phyloP scores from a whole-genome alignment of 2,113 vertebrate species.

The Atlantisia rogersi region DNA sequence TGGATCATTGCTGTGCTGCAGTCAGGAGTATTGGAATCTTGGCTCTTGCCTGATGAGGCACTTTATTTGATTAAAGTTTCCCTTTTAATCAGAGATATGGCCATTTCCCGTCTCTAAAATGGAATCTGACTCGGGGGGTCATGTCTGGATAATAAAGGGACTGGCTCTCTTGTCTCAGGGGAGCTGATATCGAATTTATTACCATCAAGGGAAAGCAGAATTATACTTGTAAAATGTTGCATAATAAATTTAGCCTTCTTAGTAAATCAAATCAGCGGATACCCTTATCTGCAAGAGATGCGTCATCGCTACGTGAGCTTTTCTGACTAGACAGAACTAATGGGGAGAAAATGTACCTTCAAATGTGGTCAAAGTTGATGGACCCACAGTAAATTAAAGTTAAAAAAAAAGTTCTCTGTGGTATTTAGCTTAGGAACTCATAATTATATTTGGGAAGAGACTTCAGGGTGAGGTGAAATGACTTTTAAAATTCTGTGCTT shows the following conservation, averaged over 20 bases:
- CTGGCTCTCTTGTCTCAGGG: constrained; percentile 62
- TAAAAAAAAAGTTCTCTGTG: not conserved
- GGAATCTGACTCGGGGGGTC: constrained; percentile 68
- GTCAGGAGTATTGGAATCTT: constrained; percentile 76
- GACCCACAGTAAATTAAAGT: not conserved
- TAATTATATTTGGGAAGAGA: not conserved
- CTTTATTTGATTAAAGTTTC: constrained; percentile 78
- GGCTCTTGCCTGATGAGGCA: constrained; percentile 72
- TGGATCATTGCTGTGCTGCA: constrained; percentile 52
- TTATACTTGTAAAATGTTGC: constrained; percentile 73
- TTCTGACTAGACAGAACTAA: constrained; percentile 29
- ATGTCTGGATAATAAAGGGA: constrained; percentile 70
- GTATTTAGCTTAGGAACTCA: not conserved
- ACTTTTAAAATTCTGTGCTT: not conserved
- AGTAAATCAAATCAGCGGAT: constrained; percentile 68
- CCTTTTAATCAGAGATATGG: constrained; percentile 78
- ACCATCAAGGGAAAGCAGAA: constrained; percentile 71
- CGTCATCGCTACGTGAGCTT: constrained; percentile 55
- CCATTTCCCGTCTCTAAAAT: constrained; percentile 76
- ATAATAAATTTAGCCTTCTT: constrained; percentile 74
- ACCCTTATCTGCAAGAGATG: constrained; percentile 58
- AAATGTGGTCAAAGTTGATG: not conserved
- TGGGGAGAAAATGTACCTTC: constrained; percentile 39
- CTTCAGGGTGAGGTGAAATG: not conserved
- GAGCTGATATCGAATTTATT: constrained; percentile 75